Evolutionary conservation across 2,888 invertebrate genomes (phyloP).

Genomic region (Macaria liturata): DNA sequence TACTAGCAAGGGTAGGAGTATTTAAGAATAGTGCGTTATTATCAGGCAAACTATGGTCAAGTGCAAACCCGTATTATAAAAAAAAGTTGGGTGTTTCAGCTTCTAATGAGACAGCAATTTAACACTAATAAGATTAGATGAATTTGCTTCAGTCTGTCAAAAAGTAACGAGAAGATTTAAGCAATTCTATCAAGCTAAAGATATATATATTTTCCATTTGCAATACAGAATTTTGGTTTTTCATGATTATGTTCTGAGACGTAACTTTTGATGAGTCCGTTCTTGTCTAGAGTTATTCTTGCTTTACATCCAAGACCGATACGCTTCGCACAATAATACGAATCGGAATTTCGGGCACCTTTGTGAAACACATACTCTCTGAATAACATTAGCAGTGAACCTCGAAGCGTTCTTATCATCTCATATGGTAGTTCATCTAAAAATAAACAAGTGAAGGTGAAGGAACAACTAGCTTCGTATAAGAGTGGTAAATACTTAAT

Average conservation of each 20-base stretch:
- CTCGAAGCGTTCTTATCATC: constrained; percentile 12
- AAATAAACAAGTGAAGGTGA: constrained; percentile 20
- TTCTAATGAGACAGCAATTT: too few relatives aligned
- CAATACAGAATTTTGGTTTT: constrained; percentile 7
- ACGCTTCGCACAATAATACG: constrained; percentile 14
- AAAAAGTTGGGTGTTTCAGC: too few relatives aligned
- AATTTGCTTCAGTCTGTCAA: too few relatives aligned
- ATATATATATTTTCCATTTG: constrained; percentile 10
- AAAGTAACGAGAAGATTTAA: too few relatives aligned
- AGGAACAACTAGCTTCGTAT: too few relatives aligned
- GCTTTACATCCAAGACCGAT: constrained; percentile 13
- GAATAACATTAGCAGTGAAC: constrained; percentile 10
- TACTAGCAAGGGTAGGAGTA: too few relatives aligned
- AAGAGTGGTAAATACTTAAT: too few relatives aligned
- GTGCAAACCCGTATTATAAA: too few relatives aligned
- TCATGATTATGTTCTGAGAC: constrained; percentile 11
- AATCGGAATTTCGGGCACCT: background rate
- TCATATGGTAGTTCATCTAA: constrained; percentile 11
- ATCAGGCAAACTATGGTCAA: too few relatives aligned
- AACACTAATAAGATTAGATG: too few relatives aligned
- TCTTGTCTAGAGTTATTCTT: constrained; percentile 6
- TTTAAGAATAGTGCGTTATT: too few relatives aligned
- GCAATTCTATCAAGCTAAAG: background rate
- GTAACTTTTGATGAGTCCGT: background rate
- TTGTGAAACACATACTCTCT: constrained; percentile 12